Base-by-base conservation (phyloP, 2,113 vertebrate genomes). In the Meriones unguiculatus region DNA sequence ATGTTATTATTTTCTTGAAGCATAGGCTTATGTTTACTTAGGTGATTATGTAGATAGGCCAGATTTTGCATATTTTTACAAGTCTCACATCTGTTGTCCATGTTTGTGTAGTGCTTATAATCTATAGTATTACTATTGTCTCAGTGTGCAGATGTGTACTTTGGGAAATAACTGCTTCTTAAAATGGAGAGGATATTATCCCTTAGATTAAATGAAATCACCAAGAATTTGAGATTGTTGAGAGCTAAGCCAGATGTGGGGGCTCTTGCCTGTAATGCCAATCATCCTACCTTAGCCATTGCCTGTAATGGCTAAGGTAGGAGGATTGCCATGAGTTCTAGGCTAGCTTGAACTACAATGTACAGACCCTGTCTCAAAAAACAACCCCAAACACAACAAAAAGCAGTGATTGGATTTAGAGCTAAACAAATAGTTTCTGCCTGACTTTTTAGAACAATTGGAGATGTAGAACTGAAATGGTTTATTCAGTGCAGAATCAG, bases 91-190 rank as follows among this genome's bases (percentile, higher is more conserved):
- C 82, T 94, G 28, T 91, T 73, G 59, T 22, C 67, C 38, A 70
- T 28, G 5, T 87, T 87, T 87, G 30, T 87, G 17, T 73, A 93
- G 4, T 91, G 64, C 81, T 78, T 59, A 38, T 76, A 64, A 15
- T 64, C 62, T 84, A 30, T 59, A 62, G 64, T 22, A 50, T 93
- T 80, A 81, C 70, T 93, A 1, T 80, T 91, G 46, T 64, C n/a
- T 88, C 38, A 59, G 12, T 67, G 15, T 90, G 7, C 30, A 41
- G 82, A 35, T 76, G 20, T 28, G 64, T 76, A 87, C n/a, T 52
- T 89, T 89, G 88, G 73, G 70, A 87, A 87, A 92, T 67, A 87
- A 67, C 93, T 93, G 25, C 46, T 91, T 95, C 11, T 38, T 24
- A 89, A 80, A 85, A 95, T 54, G 59, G 80, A 95, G 52, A 46